Evolutionary conservation across 2,113 vertebrate genomes (phyloP), one percentile per base, ranked within the genome.

Genomic region (Oncorhynchus clarkii): DNA sequence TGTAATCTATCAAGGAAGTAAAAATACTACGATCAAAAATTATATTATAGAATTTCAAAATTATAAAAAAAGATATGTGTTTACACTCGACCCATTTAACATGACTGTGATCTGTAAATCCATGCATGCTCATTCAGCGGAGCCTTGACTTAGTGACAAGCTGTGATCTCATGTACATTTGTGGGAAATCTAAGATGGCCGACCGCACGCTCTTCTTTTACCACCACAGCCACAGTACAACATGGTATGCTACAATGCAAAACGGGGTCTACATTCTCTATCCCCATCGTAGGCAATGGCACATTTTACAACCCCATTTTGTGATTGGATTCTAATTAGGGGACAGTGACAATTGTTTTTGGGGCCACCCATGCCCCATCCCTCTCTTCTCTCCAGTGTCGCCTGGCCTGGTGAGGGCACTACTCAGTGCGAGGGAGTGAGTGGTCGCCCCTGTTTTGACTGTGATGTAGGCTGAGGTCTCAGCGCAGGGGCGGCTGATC

Each of bases 391-490:
- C 48, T 22, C 24, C 4, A 24, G 16, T 71, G 12, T 62, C 16
- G 54, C 54, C 80, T 68, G 73, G 48, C 75, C 16, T 34, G 22
- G 64, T 60, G 71, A 73, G 70, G 24, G 39, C 48, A 29, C 49
- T 48, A 29, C 39, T 39, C 39, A 39, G 39, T 39, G n/a, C 24
- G 27, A 24, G 20, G 34, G 27, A 34, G 49, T 7, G 31, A 34
- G 31, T 34, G 31, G 31, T 34, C 31, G 6, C 31, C 31, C 31
- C 31, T 1, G 31, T 77, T 88, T 90, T 88, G 89, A 92, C 78
- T 77, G 78, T 91, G 94, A 95, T 95, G 73, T 18, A 67, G 92
- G 78, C 54, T 92, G 94, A 94, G 93, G 83, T 84, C 90, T 94
- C 91, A 90, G 90, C 82, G 82, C 87, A 89, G 86, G 92, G 90